phyloP scores from a whole-genome alignment of 2,113 vertebrate genomes.

The Camelus bactrianus region DNA sequence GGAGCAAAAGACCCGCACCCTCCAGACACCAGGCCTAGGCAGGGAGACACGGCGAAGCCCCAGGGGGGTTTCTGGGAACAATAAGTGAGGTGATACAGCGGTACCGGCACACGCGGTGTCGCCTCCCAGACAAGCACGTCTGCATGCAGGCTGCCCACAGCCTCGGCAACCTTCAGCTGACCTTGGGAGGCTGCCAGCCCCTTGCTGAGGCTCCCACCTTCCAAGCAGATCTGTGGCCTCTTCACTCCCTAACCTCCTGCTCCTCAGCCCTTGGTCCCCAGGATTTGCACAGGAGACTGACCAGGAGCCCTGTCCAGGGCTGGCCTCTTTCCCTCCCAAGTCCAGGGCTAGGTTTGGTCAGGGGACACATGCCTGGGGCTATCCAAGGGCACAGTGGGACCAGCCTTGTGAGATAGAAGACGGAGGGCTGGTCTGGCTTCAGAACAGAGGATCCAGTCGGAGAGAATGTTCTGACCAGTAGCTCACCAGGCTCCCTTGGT shows the following conservation, averaged over 20 bases:
- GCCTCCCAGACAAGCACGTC: not conserved
- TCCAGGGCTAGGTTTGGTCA: not conserved
- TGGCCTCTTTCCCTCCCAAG: not conserved
- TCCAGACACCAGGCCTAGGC: not conserved
- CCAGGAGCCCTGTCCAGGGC: not conserved
- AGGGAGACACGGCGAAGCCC: not conserved
- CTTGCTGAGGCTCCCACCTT: not conserved
- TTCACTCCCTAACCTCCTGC: not conserved
- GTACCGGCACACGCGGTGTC: not conserved
- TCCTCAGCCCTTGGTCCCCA: not conserved
- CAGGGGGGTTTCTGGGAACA: not conserved
- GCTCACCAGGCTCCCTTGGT: not conserved
- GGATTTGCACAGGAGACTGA: not conserved
- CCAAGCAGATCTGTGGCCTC: not conserved
- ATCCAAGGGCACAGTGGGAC: not conserved
- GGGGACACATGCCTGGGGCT: not conserved
- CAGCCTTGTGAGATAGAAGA: not conserved
- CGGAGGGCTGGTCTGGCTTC: not conserved
- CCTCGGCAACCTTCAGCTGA: not conserved
- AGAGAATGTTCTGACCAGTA: not conserved
- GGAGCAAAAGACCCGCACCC: not conserved
- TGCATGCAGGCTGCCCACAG: not conserved
- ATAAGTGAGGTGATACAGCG: not conserved
- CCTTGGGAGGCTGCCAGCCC: rapidly evolving
- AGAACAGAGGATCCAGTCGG: not conserved